phyloP scores from a whole-genome alignment of 2,113 vertebrate species.

The pig (Sus scrofa) region DNA sequence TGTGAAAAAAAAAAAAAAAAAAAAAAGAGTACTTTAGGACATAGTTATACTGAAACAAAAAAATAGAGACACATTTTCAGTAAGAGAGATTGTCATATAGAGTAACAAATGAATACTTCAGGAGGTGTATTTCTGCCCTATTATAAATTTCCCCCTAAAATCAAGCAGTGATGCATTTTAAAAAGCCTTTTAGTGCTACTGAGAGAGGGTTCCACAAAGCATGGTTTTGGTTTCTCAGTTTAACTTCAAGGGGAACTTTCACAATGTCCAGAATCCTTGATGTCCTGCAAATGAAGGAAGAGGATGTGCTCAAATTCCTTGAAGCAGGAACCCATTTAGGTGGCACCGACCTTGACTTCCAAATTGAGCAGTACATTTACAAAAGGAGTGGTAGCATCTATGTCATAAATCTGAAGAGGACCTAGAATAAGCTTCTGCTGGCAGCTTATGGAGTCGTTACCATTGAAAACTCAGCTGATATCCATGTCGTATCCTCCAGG shows the following conservation, averaged over 20 bases:
- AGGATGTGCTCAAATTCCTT: not conserved
- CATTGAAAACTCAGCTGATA: not conserved
- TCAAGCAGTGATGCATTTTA: not conserved
- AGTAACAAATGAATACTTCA: not conserved
- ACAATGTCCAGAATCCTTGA: not conserved
- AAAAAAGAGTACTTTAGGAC: not conserved
- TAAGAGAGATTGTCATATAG: not conserved
- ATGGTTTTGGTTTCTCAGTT: not conserved
- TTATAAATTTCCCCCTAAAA: not conserved
- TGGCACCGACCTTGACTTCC: not conserved
- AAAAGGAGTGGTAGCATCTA: not conserved
- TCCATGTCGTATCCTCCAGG: not conserved
- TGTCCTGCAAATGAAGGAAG: not conserved
- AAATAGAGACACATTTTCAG: not conserved
- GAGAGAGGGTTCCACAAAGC: not conserved
- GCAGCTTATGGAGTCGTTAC: not conserved
- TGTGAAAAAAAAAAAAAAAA: no score
- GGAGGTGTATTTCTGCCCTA: not conserved
- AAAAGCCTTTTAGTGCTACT: not conserved
- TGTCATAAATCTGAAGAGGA: not conserved
- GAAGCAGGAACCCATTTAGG: not conserved
- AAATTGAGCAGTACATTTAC: not conserved
- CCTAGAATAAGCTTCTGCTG: not conserved
- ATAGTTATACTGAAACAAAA: conserved; percentile 7
- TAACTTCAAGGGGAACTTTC: not conserved